Percentiles rank a stretch among this genome's conserved stretches.
Evolutionary conservation across 2,888 invertebrate species (phyloP).

Genomic region (Clunio marinus): DNA sequence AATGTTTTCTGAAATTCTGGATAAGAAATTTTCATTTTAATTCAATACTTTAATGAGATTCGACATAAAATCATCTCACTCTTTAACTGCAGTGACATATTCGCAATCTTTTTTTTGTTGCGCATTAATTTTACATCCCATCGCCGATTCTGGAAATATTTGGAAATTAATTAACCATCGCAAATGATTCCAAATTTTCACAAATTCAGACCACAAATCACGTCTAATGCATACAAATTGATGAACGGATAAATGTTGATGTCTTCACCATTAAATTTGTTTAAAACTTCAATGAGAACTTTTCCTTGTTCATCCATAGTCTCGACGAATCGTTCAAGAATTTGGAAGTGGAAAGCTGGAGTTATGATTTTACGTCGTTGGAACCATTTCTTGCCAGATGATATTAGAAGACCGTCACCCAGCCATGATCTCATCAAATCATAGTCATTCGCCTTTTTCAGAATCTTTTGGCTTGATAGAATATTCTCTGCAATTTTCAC

Average conservation of each 20-base stretch:
- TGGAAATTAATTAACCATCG: too few relatives aligned
- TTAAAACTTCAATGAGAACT: conserved; percentile 55
- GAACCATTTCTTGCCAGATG: conserved; percentile 57
- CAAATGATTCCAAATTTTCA: not conserved
- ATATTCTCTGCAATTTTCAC: conserved; percentile 44
- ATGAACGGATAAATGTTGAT: conserved; percentile 58
- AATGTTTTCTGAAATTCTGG: conserved; percentile 39
- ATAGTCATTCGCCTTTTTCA: conserved; percentile 53
- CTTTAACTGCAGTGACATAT: conserved; percentile 68
- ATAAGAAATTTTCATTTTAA: too few relatives aligned
- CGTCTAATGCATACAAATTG: conserved; percentile 55
- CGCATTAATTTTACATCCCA: conserved; percentile 66
- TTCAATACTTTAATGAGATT: too few relatives aligned
- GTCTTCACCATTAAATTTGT: conserved; percentile 46
- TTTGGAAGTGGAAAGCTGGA: conserved; percentile 69
- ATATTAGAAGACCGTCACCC: conserved; percentile 54
- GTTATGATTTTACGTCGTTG: conserved; percentile 62
- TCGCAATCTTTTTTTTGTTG: conserved; percentile 63
- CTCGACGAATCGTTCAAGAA: conserved; percentile 62
- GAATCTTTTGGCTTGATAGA: conserved; percentile 52
- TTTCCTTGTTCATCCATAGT: conserved; percentile 60
- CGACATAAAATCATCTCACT: conserved; percentile 57
- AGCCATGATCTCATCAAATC: conserved; percentile 50
- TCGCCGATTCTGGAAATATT: conserved; percentile 67
- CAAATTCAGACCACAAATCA: conserved; percentile 54